These are phyloP conservation scores for Ranitomeya imitator DNA, from an alignment of 2,113 vertebrate genomes.

Conservation along the genomic window DNA sequence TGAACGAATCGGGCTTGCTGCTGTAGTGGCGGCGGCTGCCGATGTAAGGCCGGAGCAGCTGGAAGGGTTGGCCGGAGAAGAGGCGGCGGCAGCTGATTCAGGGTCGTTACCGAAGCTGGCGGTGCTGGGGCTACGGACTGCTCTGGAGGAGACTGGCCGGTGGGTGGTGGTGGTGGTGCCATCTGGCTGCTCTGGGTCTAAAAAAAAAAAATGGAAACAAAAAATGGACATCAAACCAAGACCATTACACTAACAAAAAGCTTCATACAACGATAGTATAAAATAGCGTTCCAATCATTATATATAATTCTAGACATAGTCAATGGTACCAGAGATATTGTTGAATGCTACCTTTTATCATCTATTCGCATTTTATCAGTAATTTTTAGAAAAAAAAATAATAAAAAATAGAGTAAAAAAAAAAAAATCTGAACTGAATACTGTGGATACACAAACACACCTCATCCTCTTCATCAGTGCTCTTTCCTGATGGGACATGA, in stretches of 20 bases:
- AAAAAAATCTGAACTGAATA: conserved; percentile 68
- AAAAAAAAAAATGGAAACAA: conserved; percentile 61
- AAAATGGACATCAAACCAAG: not conserved
- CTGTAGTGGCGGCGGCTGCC: conserved; percentile 93
- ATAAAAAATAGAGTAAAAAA: not conserved
- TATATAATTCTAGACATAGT: not conserved
- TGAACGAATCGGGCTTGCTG: conserved; percentile 93
- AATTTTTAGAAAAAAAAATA: not conserved
- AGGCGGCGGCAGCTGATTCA: conserved; percentile 94
- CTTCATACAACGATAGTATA: conserved; percentile 54
- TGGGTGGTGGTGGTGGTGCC: conserved; percentile 79
- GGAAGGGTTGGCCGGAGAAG: conserved; percentile 91
- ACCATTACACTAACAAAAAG: conserved; percentile 63
- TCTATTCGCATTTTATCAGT: conserved; percentile 20
- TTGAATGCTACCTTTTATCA: conserved; percentile 19
- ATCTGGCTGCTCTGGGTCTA: conserved; percentile 81
- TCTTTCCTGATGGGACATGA: conserved; percentile 92
- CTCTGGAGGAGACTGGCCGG: conserved; percentile 84
- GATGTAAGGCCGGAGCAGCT: conserved; percentile 89
- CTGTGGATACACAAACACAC: conserved; percentile 81
- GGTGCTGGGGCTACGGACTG: conserved; percentile 77
- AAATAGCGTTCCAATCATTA: not conserved
- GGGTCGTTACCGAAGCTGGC: conserved; percentile 74
- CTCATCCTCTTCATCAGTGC: conserved; percentile 96
- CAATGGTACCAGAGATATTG: not conserved